A percentile compares a stretch with the other conserved stretches of the same genome.
These are phyloP conservation scores for Neodiprion lecontei DNA, from an alignment of 1,140 invertebrate species.

Conservation along the genomic window DNA sequence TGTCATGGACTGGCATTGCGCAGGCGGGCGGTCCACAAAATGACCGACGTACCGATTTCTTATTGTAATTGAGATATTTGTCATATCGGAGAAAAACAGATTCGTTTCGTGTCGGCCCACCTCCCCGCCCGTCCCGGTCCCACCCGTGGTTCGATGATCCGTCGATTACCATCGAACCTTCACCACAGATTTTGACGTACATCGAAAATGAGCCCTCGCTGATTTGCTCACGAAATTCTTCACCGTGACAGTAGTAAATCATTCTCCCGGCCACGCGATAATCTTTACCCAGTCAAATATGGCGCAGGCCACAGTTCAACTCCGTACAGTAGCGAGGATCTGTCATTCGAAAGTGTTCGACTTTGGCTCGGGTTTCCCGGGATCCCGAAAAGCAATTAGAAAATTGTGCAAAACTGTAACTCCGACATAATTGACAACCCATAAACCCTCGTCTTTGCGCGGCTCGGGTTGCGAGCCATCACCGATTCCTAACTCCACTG, in stretches of 20 bases:
- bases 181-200: neutral
- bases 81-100: neutral
- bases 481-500: constrained; percentile 19
- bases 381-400: constrained; percentile 44
- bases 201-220: neutral
- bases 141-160: neutral
- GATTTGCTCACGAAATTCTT: neutral
- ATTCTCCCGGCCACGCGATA: too few relatives aligned
- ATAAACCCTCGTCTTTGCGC: constrained; percentile 24
- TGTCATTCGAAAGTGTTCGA: neutral
- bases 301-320: too few relatives aligned
- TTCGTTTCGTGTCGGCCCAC: neutral
- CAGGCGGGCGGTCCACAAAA: constrained; percentile 3
- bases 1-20: neutral
- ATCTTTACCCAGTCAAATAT: too few relatives aligned
- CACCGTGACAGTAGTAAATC: too few relatives aligned
- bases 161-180: neutral
- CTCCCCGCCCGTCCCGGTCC: neutral
- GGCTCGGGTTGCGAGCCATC: constrained; percentile 21
- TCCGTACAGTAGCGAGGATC: neutral
- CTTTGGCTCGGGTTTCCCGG: constrained; percentile 12
- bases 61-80: constrained; percentile 8
- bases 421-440: constrained; percentile 9
- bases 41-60: constrained; percentile 5
- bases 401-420: constrained; percentile 33